Conservation (phyloP, 2,888 invertebrate genomes). For the Poecilobothrus nobilitatus region DNA sequence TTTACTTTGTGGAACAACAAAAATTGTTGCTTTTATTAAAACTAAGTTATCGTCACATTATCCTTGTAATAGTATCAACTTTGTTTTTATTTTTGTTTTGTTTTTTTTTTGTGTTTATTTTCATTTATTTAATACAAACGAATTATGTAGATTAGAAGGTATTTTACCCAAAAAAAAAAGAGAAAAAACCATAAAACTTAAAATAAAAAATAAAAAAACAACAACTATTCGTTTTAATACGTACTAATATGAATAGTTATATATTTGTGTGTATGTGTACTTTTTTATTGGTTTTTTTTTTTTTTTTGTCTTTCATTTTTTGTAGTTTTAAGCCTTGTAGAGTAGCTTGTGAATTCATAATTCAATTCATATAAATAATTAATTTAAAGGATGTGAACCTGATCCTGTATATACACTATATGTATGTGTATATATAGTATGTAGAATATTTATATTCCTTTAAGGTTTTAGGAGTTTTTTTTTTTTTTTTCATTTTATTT, state of each 20-base stretch:
- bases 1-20: no score
- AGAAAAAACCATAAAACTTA: background rate
- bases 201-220: background rate
- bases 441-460: background rate
- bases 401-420: background rate
- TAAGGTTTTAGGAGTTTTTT: background rate
- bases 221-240: background rate
- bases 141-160: constrained; percentile 3
- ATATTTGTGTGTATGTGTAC: background rate
- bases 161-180: background rate
- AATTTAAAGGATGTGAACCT: constrained; percentile 1
- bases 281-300: background rate
- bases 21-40: no score
- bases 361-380: background rate
- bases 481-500: background rate
- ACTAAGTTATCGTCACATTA: background rate
- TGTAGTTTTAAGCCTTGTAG: background rate
- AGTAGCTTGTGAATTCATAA: background rate
- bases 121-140: background rate
- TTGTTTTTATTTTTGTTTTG: background rate
- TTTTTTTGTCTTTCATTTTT: background rate
- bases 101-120: background rate
- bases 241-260: no score
- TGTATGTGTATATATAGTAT: background rate
- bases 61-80: background rate